Base-by-base conservation (phyloP, 2,888 invertebrate species). In the Idaea aversata region DNA sequence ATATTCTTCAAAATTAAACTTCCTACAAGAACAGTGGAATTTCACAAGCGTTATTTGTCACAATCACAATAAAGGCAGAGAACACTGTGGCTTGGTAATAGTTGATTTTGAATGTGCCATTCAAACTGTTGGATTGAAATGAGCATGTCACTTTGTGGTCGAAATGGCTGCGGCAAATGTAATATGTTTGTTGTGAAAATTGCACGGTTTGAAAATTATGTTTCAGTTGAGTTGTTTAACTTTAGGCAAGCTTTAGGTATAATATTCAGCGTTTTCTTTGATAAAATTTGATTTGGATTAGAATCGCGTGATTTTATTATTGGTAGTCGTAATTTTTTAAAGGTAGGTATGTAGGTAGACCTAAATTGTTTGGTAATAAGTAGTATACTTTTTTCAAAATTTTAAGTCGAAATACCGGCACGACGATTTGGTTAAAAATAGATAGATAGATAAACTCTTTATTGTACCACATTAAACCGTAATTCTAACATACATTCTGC, bases 71-170 rank as follows among this genome's bases (percentile, higher is more conserved):
- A 71, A 70, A 68, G 67, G 64, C 65, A 61, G 34, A 63, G 63
- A 66, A 57, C 70, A 64, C 65, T 79, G 80, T 69, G 80, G 82
- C 71, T 69, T 72, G 78, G 78, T 81, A 78, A 80, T 82, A 79
- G 82, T 79, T 79, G 77, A 80, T 80, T 77, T 74, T 75, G 75
- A 76, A 72, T 72, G 75, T 69, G 67, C 69, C 68, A 75, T 76
- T 73, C 71, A 71, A 71, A 74, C 74, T 75, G 65, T 66, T 47
- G 77, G 75, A 80, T 80, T 80, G 77, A 80, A 82, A 80, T 77
- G 78, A 77, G 72, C 71, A 71, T 73, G 76, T 75, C 78, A 75
- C 70, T 68, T 71, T 76, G 78, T 67, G 79, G 78, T 72, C 63
- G 67, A 68, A 69, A 70, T 74, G 61, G 69, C 72, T 65, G 65